Conservation (phyloP, 2,797 vertebrate genomes). For the Cottoperca gobio region DNA sequence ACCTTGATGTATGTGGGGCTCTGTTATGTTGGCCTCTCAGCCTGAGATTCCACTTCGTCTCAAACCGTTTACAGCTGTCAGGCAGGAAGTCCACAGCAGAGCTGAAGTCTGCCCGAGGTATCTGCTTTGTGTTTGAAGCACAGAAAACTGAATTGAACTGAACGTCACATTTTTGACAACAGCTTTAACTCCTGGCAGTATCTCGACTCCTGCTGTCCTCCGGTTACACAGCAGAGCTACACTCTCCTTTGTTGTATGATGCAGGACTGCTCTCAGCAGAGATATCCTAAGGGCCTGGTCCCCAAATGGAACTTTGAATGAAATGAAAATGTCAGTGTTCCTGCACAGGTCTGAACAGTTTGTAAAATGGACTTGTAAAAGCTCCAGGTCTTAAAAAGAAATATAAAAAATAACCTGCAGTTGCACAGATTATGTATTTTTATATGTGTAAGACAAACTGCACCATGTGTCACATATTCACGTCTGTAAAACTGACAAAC, state of each 20-base stretch:
- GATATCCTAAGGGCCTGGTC: background rate
- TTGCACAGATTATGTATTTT: background rate
- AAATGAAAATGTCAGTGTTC: slow-evolving; percentile 5
- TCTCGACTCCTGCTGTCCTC: slow-evolving; percentile 3
- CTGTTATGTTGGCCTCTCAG: background rate
- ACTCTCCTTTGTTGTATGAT: background rate
- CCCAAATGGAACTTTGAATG: background rate
- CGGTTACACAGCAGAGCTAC: background rate
- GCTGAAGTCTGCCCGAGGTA: background rate
- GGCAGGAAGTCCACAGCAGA: background rate
- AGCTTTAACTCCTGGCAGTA: background rate
- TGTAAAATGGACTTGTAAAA: background rate
- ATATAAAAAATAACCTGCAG: background rate
- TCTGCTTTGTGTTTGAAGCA: background rate
- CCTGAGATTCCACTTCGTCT: background rate
- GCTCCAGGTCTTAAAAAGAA: background rate
- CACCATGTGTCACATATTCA: background rate
- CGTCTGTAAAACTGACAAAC: background rate
- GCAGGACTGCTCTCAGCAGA: background rate
- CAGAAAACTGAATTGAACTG: background rate
- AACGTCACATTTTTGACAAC: background rate
- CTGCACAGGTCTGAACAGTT: background rate
- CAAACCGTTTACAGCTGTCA: background rate
- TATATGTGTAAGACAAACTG: background rate
- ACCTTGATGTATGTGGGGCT: background rate